Evolutionary conservation across 2,113 vertebrate species (phyloP), one percentile per base, ranked within the genome.

Genomic region (Lasiurus borealis): DNA sequence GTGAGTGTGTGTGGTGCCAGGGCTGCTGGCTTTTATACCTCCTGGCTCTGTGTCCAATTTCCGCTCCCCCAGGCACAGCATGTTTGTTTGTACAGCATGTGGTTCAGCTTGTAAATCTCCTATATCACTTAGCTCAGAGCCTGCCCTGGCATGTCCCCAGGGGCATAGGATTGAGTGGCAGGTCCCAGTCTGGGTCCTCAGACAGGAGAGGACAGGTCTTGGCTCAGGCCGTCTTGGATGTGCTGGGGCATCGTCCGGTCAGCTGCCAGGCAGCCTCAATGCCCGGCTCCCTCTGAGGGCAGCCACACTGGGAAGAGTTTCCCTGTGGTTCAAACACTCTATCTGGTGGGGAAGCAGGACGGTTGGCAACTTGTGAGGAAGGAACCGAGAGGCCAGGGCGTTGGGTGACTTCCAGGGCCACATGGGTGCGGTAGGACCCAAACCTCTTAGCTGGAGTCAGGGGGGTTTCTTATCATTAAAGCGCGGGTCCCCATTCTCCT

Each of bases 271-370:
- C 52, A 4, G 78, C 15, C 52, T 54, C 12, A 0, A 21, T 3
- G 4, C 18, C 15, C 10, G 44, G 16, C 6, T 44, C 13, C 1
- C 34, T 6, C 2, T n/a, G 27, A 2, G 1, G 50, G 72, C 36
- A 25, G 57, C 13, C 1, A 27, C 57, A 1, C 1, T 23, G 9
- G 81, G 69, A 25, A 25, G 25, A 2, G 19, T 64, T 59, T 62
- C n/a, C 25, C 31, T 52, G 13, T 25, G 2, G 62, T 13, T 29
- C 5, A 52, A 23, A 50, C 68, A 8, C 23, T n/a, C 25, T 23
- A 18, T 15, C 52, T 50, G 2, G 2, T 73, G 66, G 54, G 29
- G 54, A 27, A 1, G 2, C 64, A 69, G 36, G 27, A 19, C 57
- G 36, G 16, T 50, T 13, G 5, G n/a, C n/a, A 13, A n/a, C 73